A percentile compares a stretch with the other conserved stretches of the same genome.
phyloP scores from a whole-genome alignment of 2,113 vertebrate genomes.

The Salvelinus fontinalis region DNA sequence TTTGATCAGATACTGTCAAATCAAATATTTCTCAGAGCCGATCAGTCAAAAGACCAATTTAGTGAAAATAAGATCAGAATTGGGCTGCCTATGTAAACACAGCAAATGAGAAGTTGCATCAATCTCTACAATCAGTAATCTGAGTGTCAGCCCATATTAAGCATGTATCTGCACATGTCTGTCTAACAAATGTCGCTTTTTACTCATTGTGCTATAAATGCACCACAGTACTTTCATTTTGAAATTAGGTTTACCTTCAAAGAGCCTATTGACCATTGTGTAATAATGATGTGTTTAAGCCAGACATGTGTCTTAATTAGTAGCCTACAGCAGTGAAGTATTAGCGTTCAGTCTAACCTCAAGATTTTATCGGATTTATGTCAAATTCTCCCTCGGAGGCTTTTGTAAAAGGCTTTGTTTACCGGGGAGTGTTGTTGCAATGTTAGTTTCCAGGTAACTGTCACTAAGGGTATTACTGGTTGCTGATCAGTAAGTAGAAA shows the following conservation, averaged over 20 bases:
- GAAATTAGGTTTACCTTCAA: not conserved
- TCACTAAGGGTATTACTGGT: conserved; percentile 36
- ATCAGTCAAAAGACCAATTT: too few species aligned
- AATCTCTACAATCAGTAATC: not conserved
- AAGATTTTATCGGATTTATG: not conserved
- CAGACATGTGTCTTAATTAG: not conserved
- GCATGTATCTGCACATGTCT: too few species aligned
- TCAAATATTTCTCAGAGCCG: too few species aligned
- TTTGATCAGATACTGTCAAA: too few species aligned
- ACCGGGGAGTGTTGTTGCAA: conserved; percentile 5
- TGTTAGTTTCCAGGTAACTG: conserved; percentile 51
- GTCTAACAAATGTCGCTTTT: too few species aligned
- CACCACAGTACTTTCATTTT: not conserved
- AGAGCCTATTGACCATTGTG: too few species aligned
- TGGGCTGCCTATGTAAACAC: too few species aligned
- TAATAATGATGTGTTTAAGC: not conserved
- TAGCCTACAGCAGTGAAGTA: too few species aligned
- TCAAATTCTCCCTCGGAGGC: not conserved
- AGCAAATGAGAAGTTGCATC: not conserved
- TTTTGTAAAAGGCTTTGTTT: conserved; percentile 29
- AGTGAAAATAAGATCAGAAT: too few species aligned
- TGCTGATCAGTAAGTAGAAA: too few species aligned
- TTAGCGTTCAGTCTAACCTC: not conserved
- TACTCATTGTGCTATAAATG: not conserved
- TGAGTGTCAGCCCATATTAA: too few species aligned